Conservation (phyloP, 2,797 vertebrate genomes). For the Odontamblyopus lacepedii region DNA sequence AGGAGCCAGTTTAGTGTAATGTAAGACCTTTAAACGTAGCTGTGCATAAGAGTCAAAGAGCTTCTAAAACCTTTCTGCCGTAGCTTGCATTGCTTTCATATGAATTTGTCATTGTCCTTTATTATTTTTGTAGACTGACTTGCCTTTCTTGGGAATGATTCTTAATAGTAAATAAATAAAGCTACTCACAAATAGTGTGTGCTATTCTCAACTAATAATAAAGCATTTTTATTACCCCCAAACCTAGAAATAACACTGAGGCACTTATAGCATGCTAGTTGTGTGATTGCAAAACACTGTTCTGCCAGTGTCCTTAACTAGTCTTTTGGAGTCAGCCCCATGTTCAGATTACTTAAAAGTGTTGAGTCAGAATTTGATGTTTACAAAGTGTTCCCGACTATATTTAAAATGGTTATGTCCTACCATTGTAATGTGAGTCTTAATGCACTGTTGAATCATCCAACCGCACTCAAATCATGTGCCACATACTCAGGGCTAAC, state of each 20-base stretch:
- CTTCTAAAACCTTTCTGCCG: neutral
- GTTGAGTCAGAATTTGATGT: neutral
- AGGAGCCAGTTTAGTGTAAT: too few species aligned
- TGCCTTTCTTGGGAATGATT: neutral
- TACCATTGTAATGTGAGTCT: too few species aligned
- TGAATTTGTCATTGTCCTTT: neutral
- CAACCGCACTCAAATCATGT: slow-evolving; percentile 60
- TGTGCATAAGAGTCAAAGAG: neutral
- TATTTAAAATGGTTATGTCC: slow-evolving; percentile 45
- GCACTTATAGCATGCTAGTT: too few species aligned
- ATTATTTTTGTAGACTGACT: neutral
- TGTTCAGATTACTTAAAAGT: neutral
- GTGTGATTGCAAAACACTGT: too few species aligned
- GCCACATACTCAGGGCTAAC: slow-evolving; percentile 57
- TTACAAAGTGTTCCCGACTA: slow-evolving; percentile 20
- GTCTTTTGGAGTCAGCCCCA: neutral
- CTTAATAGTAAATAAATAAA: too few species aligned
- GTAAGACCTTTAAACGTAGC: too few species aligned
- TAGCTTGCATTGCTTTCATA: neutral
- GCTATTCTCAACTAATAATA: too few species aligned
- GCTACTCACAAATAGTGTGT: too few species aligned
- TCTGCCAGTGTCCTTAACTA: too few species aligned
- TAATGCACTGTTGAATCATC: slow-evolving; percentile 53
- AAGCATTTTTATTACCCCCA: too few species aligned
- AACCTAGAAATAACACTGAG: too few species aligned